phyloP scores from a whole-genome alignment of 2,888 invertebrate species.

The Nephrotoma flavescens region DNA sequence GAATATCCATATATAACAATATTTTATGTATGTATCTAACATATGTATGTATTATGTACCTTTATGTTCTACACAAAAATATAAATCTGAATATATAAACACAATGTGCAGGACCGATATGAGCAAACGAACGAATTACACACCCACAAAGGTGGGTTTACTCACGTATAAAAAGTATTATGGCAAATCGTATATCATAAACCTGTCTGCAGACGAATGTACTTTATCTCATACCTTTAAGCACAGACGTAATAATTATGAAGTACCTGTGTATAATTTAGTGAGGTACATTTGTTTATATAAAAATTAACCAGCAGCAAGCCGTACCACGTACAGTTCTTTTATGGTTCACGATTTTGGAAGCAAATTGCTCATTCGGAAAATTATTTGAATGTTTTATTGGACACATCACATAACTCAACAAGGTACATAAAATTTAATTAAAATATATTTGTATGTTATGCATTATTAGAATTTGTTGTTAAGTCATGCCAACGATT shows the following conservation, averaged over 20 bases:
- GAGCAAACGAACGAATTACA: neutral
- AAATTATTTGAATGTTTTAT: too few species aligned
- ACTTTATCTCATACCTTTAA: neutral
- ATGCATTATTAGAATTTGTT: too few species aligned
- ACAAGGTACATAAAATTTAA: too few species aligned
- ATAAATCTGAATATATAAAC: neutral
- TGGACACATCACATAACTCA: too few species aligned
- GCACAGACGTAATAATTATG: neutral
- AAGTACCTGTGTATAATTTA: neutral
- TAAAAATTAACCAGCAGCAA: too few species aligned
- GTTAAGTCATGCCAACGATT: too few species aligned
- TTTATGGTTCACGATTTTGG: too few species aligned
- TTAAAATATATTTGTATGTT: too few species aligned
- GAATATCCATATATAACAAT: neutral
- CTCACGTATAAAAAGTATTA: neutral
- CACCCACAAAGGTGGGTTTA: neutral
- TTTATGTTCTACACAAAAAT: neutral
- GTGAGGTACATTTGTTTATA: neutral
- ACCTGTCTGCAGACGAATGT: neutral
- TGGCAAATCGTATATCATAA: neutral
- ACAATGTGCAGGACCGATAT: neutral
- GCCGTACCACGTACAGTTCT: too few species aligned
- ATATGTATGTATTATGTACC: neutral
- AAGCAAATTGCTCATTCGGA: too few species aligned
- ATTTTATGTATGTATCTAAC: too few species aligned